phyloP scores from a whole-genome alignment of 1,140 invertebrate species.

The Micrasema minimum region DNA sequence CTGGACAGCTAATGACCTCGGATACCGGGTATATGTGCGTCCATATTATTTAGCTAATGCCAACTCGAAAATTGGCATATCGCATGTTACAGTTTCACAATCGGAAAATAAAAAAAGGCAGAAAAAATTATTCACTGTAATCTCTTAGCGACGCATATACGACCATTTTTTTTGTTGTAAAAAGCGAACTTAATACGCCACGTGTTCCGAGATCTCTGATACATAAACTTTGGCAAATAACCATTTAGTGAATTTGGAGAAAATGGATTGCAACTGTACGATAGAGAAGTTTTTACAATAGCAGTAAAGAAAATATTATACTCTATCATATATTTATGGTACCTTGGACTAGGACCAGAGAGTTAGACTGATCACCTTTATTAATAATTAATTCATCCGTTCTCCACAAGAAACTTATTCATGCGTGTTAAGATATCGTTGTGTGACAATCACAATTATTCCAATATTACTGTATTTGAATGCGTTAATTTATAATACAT shows the following conservation, averaged over 20 bases:
- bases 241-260: constrained; percentile 1
- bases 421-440: too few species aligned
- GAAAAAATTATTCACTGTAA: constrained; percentile 43
- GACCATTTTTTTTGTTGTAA: constrained; percentile 44
- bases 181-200: constrained; percentile 21
- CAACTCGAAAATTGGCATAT: constrained; percentile 53
- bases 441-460: too few species aligned
- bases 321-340: too few species aligned
- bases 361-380: too few species aligned
- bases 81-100: constrained; percentile 52
- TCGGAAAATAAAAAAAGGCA: constrained; percentile 47
- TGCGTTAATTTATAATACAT: too few species aligned
- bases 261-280: constrained; percentile 1
- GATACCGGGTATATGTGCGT: constrained; percentile 27
- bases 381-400: too few species aligned
- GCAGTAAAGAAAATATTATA: too few species aligned
- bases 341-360: too few species aligned
- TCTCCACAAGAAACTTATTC: too few species aligned
- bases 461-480: too few species aligned
- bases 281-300: neutral
- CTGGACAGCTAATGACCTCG: constrained; percentile 46
- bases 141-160: constrained; percentile 44
- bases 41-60: constrained; percentile 41
- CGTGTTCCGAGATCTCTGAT: neutral
- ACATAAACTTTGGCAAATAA: constrained; percentile 7